Evolutionary conservation across 2,888 invertebrate species (phyloP).

Genomic region (Leptinotarsa juncta): DNA sequence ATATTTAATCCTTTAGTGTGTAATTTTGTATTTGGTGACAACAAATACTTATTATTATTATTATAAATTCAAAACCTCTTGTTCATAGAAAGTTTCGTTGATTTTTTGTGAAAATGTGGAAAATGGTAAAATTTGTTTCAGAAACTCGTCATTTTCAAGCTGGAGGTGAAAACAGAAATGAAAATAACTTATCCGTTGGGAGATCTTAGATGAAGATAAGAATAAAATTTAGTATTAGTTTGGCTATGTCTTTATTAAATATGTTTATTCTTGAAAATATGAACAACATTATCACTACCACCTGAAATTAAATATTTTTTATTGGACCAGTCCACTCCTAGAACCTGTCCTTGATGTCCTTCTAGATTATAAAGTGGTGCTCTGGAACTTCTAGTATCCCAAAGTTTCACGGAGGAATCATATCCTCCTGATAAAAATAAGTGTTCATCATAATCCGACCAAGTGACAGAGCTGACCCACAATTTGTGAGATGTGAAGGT

Average conservation of each 20-base stretch:
- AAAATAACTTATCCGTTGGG: not conserved
- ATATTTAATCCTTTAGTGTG: no score
- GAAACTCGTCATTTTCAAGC: slow-evolving; percentile 63
- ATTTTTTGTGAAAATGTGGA: not conserved
- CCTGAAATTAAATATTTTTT: slow-evolving; percentile 89
- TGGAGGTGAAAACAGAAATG: slow-evolving; percentile 58
- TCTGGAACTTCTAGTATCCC: slow-evolving; percentile 94
- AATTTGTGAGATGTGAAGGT: slow-evolving; percentile 90
- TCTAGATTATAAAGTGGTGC: slow-evolving; percentile 92
- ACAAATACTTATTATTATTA: no score
- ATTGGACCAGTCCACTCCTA: slow-evolving; percentile 95
- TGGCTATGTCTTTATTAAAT: slow-evolving; percentile 30
- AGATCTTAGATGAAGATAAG: not conserved
- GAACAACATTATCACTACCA: slow-evolving; percentile 91
- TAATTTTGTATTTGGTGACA: no score
- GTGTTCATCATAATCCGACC: slow-evolving; percentile 86
- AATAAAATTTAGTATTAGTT: not conserved
- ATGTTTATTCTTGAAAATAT: slow-evolving; percentile 78
- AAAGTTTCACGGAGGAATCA: slow-evolving; percentile 91
- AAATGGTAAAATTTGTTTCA: slow-evolving; percentile 50
- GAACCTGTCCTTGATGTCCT: slow-evolving; percentile 93
- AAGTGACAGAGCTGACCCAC: slow-evolving; percentile 92
- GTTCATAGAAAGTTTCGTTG: no score
- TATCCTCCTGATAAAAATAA: slow-evolving; percentile 94
- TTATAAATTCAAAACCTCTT: no score